Percentiles rank a stretch among this genome's conserved stretches.
These are phyloP conservation scores for Melieria picta DNA, from an alignment of 2,888 invertebrate genomes.

Conservation along the genomic window DNA sequence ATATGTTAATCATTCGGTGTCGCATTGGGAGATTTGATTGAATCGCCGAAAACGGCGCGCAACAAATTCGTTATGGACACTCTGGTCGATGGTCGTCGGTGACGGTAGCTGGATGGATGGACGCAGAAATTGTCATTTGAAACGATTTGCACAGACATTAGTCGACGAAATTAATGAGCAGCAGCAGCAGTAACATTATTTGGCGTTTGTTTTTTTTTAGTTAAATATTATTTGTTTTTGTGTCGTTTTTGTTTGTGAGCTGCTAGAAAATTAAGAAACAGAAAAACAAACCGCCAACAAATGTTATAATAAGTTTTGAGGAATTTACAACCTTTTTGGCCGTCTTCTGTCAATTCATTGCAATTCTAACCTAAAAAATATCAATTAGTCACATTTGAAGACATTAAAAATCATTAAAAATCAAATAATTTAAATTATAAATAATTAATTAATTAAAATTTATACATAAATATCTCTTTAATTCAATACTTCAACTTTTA, in stretches of 20 bases:
- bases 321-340: too few species aligned
- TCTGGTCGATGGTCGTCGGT: background rate
- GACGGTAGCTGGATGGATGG: background rate
- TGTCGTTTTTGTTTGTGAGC: background rate
- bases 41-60: background rate
- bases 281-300: background rate
- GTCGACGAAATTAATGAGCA: slow-evolving; percentile 7
- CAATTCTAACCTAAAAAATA: too few species aligned
- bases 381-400: too few species aligned
- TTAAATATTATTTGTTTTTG: too few species aligned
- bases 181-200: background rate
- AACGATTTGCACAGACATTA: slow-evolving; percentile 16
- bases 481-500: too few species aligned
- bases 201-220: too few species aligned
- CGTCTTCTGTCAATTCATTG: too few species aligned
- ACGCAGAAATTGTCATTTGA: slow-evolving; percentile 9
- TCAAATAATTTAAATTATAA: too few species aligned
- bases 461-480: too few species aligned
- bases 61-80: background rate
- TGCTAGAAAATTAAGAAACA: background rate
- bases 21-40: background rate
- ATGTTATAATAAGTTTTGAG: too few species aligned
- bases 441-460: too few species aligned
- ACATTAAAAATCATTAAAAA: too few species aligned
- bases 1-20: slow-evolving; percentile 9